Conservation (phyloP, 2,113 vertebrate species). For the Ceratotherium simum region DNA sequence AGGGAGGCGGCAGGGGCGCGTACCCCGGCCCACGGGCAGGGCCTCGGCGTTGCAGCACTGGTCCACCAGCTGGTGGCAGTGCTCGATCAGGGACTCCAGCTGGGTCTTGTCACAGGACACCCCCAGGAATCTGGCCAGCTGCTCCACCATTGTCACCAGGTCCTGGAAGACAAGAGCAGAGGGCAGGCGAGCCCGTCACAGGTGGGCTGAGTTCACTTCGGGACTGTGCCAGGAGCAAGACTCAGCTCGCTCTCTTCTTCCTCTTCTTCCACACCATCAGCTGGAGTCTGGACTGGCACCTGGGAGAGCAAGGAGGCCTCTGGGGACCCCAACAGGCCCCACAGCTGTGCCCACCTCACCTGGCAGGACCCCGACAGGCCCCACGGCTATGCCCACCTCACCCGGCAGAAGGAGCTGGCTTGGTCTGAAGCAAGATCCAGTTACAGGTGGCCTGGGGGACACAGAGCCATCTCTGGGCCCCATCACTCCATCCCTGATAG, state of each 20-base stretch:
- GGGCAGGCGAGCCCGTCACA: background rate
- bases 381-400: background rate
- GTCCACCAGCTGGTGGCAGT: constrained; percentile 97
- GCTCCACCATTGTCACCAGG: constrained; percentile 93
- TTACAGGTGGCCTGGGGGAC: rapidly evolving
- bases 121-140: constrained; percentile 95
- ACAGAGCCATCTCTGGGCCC: background rate
- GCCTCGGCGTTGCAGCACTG: constrained; percentile 97
- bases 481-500: rapidly evolving
- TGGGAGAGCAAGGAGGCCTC: background rate
- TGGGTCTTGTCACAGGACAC: constrained; percentile 97
- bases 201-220: rapidly evolving
- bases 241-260: rapidly evolving
- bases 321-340: background rate
- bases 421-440: rapidly evolving
- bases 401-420: background rate
- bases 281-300: background rate
- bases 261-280: rapidly evolving
- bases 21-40: constrained; percentile 96
- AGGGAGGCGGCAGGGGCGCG: background rate
- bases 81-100: constrained; percentile 94
- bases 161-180: constrained; percentile 88
- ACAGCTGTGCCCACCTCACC: background rate
- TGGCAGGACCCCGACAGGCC: background rate
- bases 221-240: background rate